These are phyloP conservation scores for Rotaria sp. DNA, from an alignment of 2,888 invertebrate species.

Conservation along the genomic window DNA sequence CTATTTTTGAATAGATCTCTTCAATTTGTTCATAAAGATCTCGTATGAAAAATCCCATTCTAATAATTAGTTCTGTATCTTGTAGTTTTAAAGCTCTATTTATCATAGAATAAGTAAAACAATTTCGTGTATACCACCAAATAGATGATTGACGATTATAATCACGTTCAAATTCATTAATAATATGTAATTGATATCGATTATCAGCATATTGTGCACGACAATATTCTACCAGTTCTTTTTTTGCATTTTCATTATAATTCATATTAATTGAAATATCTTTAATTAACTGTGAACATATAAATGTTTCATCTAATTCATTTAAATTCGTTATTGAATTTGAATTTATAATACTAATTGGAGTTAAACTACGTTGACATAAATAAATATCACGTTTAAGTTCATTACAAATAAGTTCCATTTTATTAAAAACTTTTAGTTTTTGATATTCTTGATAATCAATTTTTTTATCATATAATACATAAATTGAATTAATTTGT, in stretches of 20 bases:
- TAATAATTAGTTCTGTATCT: constrained; percentile 8
- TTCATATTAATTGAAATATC: neutral
- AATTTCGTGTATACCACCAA: constrained; percentile 17
- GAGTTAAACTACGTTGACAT: neutral
- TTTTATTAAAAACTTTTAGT: neutral
- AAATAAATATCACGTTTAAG: neutral
- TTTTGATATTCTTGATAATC: neutral
- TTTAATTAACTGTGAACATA: constrained; percentile 15
- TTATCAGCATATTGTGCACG: neutral
- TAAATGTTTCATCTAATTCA: constrained; percentile 5
- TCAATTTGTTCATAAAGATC: neutral
- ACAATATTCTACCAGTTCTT: neutral
- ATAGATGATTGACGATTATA: neutral
- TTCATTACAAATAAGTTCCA: neutral
- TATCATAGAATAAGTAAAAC: neutral
- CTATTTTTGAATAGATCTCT: neutral
- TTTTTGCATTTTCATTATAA: neutral
- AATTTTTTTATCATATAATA: neutral
- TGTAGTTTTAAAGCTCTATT: constrained; percentile 1
- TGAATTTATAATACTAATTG: neutral
- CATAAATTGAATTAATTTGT: neutral
- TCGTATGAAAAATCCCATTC: neutral
- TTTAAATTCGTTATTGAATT: neutral
- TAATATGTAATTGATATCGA: neutral
- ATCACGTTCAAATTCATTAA: neutral